Conservation (phyloP, 1,140 invertebrate genomes). For the Calliphora vicina region DNA sequence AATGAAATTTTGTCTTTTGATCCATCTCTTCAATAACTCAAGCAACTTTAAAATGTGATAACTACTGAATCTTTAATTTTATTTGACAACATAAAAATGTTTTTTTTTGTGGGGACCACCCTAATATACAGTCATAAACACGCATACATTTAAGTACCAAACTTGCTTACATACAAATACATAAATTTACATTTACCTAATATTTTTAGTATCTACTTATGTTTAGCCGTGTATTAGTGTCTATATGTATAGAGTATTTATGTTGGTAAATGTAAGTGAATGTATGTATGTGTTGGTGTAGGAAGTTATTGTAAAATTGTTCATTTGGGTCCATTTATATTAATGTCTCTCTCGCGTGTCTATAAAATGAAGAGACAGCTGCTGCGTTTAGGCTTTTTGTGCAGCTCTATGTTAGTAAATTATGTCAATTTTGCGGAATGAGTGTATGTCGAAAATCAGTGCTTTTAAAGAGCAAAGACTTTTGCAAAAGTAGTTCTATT, state of each 20-base stretch:
- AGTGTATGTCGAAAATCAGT: neutral
- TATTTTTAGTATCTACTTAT: neutral
- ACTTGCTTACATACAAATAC: neutral
- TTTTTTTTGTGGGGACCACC: too few species aligned
- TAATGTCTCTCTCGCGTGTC: conserved; percentile 12
- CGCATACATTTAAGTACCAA: neutral
- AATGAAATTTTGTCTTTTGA: too few species aligned
- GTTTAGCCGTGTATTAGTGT: neutral
- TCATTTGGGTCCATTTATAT: conserved; percentile 16
- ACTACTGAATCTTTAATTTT: too few species aligned
- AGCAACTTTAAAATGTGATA: too few species aligned
- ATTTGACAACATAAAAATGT: too few species aligned
- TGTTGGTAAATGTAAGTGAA: neutral
- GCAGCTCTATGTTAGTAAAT: neutral
- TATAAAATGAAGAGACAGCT: neutral
- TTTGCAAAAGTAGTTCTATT: too few species aligned
- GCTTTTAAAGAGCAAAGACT: too few species aligned
- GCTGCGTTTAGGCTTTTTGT: neutral
- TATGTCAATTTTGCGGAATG: neutral
- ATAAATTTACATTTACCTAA: neutral
- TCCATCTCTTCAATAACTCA: too few species aligned
- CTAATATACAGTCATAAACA: too few species aligned
- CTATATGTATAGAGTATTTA: neutral
- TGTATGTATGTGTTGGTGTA: neutral
- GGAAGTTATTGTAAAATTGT: neutral